phyloP scores from a whole-genome alignment of 2,888 invertebrate genomes.

The Endotricha flammealis region DNA sequence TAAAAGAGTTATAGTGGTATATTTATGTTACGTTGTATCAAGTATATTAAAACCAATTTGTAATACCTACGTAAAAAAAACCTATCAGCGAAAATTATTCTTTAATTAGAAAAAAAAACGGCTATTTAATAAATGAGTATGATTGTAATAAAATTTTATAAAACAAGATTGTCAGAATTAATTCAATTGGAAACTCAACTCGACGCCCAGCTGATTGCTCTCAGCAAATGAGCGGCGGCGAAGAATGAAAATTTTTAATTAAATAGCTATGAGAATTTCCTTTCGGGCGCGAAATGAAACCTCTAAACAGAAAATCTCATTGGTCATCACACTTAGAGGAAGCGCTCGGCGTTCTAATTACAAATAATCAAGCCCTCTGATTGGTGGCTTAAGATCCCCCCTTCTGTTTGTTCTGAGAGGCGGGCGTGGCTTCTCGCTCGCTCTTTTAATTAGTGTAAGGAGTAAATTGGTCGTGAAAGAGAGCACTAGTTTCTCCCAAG shows the following conservation, averaged over 20 bases:
- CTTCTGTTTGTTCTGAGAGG: conserved; percentile 72
- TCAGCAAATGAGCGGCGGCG: conserved; percentile 46
- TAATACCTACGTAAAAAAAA: no score
- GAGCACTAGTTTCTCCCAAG: conserved; percentile 61
- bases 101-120: no score
- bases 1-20: no score
- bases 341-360: conserved; percentile 74
- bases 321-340: conserved; percentile 71
- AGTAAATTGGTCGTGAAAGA: conserved; percentile 77
- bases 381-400: conserved; percentile 65
- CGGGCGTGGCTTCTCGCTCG: conserved; percentile 70
- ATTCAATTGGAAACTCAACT: conserved; percentile 23
- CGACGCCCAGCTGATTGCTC: conserved; percentile 53
- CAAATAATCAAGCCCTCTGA: conserved; percentile 74
- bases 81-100: no score
- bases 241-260: conserved; percentile 51
- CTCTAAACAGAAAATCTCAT: conserved; percentile 65
- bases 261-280: conserved; percentile 49
- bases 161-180: conserved; percentile 15
- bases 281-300: conserved; percentile 45
- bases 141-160: conserved; percentile 1
- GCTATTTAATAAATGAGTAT: no score
- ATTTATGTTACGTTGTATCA: no score
- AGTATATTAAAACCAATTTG: no score
- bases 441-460: conserved; percentile 79